Base-by-base conservation (phyloP, 2,888 invertebrate genomes). In the Pteria penguin region DNA sequence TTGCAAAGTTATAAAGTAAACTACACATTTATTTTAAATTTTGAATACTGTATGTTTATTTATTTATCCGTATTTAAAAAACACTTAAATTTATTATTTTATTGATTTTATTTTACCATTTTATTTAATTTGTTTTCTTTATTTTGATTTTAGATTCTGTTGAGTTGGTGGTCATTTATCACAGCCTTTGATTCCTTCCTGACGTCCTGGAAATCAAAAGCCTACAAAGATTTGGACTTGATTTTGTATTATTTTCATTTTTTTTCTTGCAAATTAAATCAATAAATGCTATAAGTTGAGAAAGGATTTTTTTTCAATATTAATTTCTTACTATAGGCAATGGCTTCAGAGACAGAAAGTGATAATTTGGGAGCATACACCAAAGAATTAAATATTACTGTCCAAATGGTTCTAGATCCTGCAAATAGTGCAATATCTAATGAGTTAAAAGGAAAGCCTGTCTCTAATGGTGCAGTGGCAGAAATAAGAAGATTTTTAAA, bases 101-200 rank as follows among this genome's bases (percentile, higher is more conserved):
- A n/a, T n/a, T n/a, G n/a, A n/a, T n/a, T n/a, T n/a, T n/a, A n/a
- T n/a, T n/a, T n/a, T n/a, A n/a, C n/a, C n/a, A n/a, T n/a, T n/a
- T n/a, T n/a, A n/a, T n/a, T n/a, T n/a, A n/a, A n/a, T n/a, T n/a
- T n/a, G n/a, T n/a, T n/a, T n/a, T n/a, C n/a, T n/a, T n/a, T n/a
- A n/a, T n/a, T n/a, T n/a, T n/a, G n/a, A n/a, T n/a, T n/a, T n/a
- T n/a, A 55, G 55, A 55, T 55, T 55, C 55, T 22, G 5, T 55
- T 55, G 55, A n/a, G n/a, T n/a, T 55, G n/a, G n/a, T 22, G 55
- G n/a, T 55, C 55, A 55, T n/a, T 55, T 55, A 55, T 55, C n/a
- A 45, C 45, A 45, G 55, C n/a, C 55, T 55, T 55, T 4, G 5
- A 22, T 55, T 55, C 22, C 22, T 55, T n/a, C n/a, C n/a, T 55